Conservation (phyloP, 2,888 invertebrate genomes). For the Pinctada fucata region DNA sequence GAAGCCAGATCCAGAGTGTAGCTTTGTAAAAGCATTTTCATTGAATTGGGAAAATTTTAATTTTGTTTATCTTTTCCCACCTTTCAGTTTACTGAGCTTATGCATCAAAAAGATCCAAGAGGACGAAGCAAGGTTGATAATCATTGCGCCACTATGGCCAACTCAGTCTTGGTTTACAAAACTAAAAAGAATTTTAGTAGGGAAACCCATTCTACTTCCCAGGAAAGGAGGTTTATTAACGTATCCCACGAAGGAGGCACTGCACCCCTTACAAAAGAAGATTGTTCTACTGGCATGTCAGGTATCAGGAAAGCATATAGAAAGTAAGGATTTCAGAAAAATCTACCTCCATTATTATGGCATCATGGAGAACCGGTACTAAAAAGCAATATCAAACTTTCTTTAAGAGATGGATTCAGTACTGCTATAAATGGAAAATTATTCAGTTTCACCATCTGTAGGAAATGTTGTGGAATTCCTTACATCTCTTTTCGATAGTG, state of each 20-base stretch:
- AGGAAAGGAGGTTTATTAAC: conserved; percentile 17
- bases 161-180: conserved; percentile 37
- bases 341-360: conserved; percentile 33
- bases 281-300: conserved; percentile 3
- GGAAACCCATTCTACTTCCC: conserved; percentile 24
- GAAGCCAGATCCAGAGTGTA: conserved; percentile 28
- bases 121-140: conserved; percentile 32
- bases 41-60: conserved; percentile 27
- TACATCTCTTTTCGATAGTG: conserved; percentile 33
- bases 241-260: neutral
- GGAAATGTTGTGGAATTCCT: conserved; percentile 29
- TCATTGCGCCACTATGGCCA: conserved; percentile 36
- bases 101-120: conserved; percentile 34
- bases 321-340: too few relatives aligned
- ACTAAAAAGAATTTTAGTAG: conserved; percentile 19
- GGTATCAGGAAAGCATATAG: too few relatives aligned
- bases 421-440: conserved; percentile 41
- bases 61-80: conserved; percentile 27
- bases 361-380: conserved; percentile 31
- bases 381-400: conserved; percentile 23
- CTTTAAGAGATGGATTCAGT: conserved; percentile 45
- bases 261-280: conserved; percentile 24
- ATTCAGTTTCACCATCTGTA: conserved; percentile 39
- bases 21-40: conserved; percentile 35
- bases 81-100: conserved; percentile 36